These are phyloP conservation scores for Himalopsyche phryganea DNA, from an alignment of 1,140 invertebrate genomes.

Conservation along the genomic window DNA sequence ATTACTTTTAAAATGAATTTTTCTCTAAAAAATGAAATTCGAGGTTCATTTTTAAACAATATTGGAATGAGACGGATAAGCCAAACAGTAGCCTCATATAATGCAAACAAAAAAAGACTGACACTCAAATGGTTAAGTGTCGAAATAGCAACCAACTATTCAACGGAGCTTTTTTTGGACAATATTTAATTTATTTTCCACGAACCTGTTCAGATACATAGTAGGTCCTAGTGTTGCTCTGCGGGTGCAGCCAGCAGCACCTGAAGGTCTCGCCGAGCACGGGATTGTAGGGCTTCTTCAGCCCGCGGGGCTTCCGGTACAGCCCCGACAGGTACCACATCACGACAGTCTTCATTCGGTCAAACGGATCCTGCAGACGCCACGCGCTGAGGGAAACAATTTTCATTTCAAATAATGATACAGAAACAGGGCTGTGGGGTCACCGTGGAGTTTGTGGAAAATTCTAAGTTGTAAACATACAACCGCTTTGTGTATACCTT, in stretches of 20 bases:
- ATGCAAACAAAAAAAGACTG: too few relatives aligned
- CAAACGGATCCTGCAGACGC: constrained; percentile 80
- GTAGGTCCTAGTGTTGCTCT: constrained; percentile 77
- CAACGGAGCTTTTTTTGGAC: too few relatives aligned
- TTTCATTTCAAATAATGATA: too few relatives aligned
- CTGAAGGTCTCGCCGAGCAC: constrained; percentile 89
- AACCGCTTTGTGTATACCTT: too few relatives aligned
- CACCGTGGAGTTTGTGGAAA: too few relatives aligned
- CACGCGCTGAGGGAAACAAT: constrained; percentile 66
- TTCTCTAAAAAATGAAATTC: not conserved
- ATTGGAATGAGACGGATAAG: not conserved
- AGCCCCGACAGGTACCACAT: constrained; percentile 88
- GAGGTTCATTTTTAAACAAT: too few relatives aligned
- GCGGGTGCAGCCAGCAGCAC: constrained; percentile 85
- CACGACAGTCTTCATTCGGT: constrained; percentile 83
- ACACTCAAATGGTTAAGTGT: too few relatives aligned
- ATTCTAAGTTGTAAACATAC: too few relatives aligned
- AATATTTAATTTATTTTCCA: too few relatives aligned
- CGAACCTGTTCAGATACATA: constrained; percentile 87
- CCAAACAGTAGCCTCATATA: not conserved
- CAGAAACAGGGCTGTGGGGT: too few relatives aligned
- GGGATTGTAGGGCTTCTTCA: constrained; percentile 97
- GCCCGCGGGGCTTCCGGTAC: constrained; percentile 85
- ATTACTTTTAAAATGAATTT: not conserved
- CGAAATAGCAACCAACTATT: too few relatives aligned